Evolutionary conservation across 2,797 vertebrate species (phyloP).

Genomic region (Semotilus atromaculatus): DNA sequence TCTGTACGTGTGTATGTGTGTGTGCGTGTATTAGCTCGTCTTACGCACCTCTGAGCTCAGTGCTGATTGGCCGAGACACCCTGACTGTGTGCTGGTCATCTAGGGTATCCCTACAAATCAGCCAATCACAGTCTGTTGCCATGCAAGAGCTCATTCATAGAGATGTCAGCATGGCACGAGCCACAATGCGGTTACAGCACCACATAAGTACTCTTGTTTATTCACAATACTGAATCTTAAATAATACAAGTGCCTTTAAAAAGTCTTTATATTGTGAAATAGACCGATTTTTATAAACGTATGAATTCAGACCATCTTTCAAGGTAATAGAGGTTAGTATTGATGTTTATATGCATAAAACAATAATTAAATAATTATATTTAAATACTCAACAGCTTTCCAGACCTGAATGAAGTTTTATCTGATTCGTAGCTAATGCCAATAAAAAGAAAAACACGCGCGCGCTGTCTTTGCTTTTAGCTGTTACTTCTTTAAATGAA

Average conservation of each 20-base stretch:
- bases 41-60: slow-evolving; percentile 55
- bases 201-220: not conserved
- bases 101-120: slow-evolving; percentile 65
- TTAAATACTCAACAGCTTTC: not conserved
- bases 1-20: not conserved
- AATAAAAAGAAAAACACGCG: not conserved
- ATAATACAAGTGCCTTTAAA: not conserved
- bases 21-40: slow-evolving; percentile 42
- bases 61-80: slow-evolving; percentile 69
- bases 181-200: not conserved
- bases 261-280: not conserved
- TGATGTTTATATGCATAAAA: not conserved
- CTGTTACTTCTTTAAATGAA: not conserved
- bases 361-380: not conserved
- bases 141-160: slow-evolving; percentile 64
- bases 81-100: slow-evolving; percentile 59
- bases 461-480: not conserved
- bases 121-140: slow-evolving; percentile 75
- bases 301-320: not conserved
- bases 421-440: not conserved
- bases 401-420: not conserved
- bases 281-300: not conserved
- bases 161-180: slow-evolving; percentile 38
- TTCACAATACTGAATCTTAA: not conserved
- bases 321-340: not conserved